These are phyloP conservation scores for Sebastes elongatus DNA, from an alignment of 2,797 vertebrate species.

Conservation along the genomic window DNA sequence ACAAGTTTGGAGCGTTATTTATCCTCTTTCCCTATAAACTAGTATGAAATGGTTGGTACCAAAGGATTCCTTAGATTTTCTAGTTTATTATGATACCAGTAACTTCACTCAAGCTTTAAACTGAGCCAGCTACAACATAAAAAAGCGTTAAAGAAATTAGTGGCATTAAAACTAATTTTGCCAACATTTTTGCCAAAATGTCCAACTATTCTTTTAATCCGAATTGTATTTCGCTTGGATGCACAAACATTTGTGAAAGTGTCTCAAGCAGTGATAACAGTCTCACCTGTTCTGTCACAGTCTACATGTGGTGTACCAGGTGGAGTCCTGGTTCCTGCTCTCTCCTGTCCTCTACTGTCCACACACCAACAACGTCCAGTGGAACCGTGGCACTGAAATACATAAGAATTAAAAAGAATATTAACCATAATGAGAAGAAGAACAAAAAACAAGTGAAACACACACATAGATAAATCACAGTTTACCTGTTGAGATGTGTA, in stretches of 20 bases:
- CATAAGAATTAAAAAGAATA: not conserved
- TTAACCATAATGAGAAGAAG: not conserved
- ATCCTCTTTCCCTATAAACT: too few species aligned
- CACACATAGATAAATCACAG: not conserved
- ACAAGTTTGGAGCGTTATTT: too few species aligned
- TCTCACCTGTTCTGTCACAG: slow-evolving; percentile 71
- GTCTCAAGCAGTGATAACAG: not conserved
- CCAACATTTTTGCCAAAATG: too few species aligned
- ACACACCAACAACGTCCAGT: slow-evolving; percentile 90
- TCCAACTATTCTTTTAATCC: not conserved
- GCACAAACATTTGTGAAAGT: not conserved
- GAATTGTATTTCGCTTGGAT: not conserved
- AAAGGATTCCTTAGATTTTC: too few species aligned
- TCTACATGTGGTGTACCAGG: slow-evolving; percentile 68
- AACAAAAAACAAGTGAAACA: not conserved
- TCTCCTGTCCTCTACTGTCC: slow-evolving; percentile 81
- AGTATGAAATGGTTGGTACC: too few species aligned
- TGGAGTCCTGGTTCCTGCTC: slow-evolving; percentile 72
- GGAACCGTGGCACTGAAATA: slow-evolving; percentile 82
- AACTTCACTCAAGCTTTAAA: too few species aligned
- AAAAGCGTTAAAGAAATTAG: too few species aligned
- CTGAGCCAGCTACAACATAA: too few species aligned
- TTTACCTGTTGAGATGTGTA: slow-evolving; percentile 79
- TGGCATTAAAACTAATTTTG: too few species aligned
- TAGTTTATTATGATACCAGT: too few species aligned